phyloP scores from a whole-genome alignment of 2,113 vertebrate species.

The Uria aalge region DNA sequence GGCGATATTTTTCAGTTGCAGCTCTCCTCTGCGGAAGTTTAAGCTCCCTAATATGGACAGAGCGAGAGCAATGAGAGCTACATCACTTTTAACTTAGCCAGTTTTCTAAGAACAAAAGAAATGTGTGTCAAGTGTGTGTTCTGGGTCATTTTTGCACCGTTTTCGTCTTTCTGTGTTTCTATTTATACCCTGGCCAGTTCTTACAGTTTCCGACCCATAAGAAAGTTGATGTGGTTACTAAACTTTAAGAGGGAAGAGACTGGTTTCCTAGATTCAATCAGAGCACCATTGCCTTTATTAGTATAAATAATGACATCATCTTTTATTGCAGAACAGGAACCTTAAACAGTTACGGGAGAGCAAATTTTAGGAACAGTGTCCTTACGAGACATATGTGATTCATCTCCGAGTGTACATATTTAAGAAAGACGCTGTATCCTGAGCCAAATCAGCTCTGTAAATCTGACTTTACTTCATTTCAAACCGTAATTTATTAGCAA shows the following conservation, averaged over 20 bases:
- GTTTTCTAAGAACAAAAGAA: conserved; percentile 2
- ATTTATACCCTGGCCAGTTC: background rate
- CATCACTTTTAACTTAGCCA: background rate
- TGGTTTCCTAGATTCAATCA: background rate
- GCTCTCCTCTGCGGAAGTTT: background rate
- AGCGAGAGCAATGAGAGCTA: background rate
- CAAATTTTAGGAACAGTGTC: background rate
- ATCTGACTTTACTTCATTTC: background rate
- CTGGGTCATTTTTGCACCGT: background rate
- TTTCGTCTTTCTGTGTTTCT: background rate
- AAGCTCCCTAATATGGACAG: background rate
- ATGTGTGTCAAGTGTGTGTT: background rate
- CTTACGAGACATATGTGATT: background rate
- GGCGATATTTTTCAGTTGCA: conserved; percentile 29
- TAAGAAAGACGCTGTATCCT: background rate
- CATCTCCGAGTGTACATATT: background rate
- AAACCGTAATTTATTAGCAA: background rate
- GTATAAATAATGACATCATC: conserved; percentile 16
- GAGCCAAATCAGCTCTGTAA: background rate
- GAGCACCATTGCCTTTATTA: background rate
- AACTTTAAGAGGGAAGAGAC: background rate
- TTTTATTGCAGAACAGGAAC: background rate
- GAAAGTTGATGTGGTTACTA: background rate
- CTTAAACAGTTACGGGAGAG: background rate
- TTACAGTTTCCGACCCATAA: background rate